Percentiles rank a stretch among this genome's conserved stretches.
phyloP scores from a whole-genome alignment of 2,797 vertebrate genomes.

The Mareca penelope region DNA sequence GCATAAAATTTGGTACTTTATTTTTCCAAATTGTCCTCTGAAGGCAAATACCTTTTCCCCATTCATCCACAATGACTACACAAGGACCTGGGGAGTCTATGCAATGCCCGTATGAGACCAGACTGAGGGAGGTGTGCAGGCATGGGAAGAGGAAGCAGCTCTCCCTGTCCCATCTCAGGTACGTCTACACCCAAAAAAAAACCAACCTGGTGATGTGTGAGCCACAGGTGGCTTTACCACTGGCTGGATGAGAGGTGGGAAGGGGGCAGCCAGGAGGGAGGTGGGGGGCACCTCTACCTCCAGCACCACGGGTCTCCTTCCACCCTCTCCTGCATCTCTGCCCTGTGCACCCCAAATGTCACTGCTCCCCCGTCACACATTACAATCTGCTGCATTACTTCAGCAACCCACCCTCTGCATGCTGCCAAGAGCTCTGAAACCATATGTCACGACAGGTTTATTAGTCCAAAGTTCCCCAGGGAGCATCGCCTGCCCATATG shows the following conservation, averaged over 20 bases:
- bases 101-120: background rate
- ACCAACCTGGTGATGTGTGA: too few relatives aligned
- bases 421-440: background rate
- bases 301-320: background rate
- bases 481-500: background rate
- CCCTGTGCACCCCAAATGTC: background rate
- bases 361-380: background rate
- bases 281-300: too few relatives aligned
- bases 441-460: background rate
- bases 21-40: background rate
- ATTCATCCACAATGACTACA: too few relatives aligned
- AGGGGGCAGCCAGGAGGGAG: background rate
- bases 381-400: fast-evolving
- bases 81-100: background rate
- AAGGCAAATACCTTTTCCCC: background rate
- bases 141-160: background rate
- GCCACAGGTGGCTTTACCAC: background rate
- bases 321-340: background rate
- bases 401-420: background rate
- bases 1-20: background rate
- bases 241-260: background rate
- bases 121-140: background rate
- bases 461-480: background rate
- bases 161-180: background rate
- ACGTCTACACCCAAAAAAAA: too few relatives aligned